A percentile compares a stretch with the other conserved stretches of the same genome.
Conservation (phyloP, 2,888 invertebrate genomes). For the Erebia palarica region DNA sequence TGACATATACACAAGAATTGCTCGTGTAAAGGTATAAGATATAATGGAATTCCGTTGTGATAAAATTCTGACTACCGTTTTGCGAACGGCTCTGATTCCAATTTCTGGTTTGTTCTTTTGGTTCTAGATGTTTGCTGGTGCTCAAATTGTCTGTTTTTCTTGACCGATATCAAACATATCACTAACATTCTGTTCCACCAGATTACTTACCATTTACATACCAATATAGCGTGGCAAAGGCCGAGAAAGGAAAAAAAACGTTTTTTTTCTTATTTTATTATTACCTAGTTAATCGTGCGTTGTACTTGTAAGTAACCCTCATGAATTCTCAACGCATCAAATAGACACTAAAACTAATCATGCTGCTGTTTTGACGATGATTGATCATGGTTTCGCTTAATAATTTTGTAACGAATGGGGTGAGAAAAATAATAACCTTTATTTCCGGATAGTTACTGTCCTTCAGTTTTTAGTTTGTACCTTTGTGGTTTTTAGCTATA, state of each 20-base stretch:
- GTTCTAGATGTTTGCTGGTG: not conserved
- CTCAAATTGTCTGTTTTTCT: no score
- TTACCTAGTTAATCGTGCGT: not conserved
- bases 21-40: no score
- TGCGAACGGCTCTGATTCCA: not conserved
- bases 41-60: not conserved
- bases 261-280: no score
- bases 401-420: not conserved
- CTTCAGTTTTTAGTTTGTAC: not conserved
- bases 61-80: not conserved
- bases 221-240: no score
- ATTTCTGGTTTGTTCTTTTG: not conserved
- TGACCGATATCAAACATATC: not conserved
- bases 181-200: not conserved
- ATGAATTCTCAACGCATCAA: constrained; percentile 1
- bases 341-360: constrained; percentile 11
- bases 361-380: constrained; percentile 13
- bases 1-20: no score
- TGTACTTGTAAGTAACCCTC: not conserved
- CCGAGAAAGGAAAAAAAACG: no score
- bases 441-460: constrained; percentile 6
- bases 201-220: no score
- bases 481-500: not conserved
- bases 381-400: constrained; percentile 9
- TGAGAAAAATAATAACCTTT: not conserved